Evolutionary conservation across 2,113 vertebrate species (phyloP), one percentile per base, ranked within the genome.

Genomic region (Halichoeres trimaculatus): DNA sequence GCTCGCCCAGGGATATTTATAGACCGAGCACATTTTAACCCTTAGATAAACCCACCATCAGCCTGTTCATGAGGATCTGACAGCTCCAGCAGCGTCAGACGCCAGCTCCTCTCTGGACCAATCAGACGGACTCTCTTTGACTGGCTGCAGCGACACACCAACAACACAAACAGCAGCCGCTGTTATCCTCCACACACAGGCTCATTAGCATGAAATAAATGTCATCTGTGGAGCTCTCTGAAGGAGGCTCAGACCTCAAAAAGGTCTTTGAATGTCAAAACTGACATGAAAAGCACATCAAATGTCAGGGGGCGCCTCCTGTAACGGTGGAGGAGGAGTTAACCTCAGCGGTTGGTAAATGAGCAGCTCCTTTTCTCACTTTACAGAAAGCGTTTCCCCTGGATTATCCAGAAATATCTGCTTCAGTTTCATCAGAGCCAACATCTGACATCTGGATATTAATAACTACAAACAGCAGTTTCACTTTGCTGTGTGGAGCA

Each of bases 211-310:
- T 63, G 2, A 62, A 68, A 81, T 81, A 86, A 90, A 91, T 91
- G 85, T 87, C 84, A 84, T 34, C 80, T 45, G 81, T 75, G 75
- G 61, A 73, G 51, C 64, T 34, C 41, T 81, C 54, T 73, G 61
- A 69, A 84, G 83, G 76, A 80, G 13, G 68, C 54, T 70, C 52
- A 53, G n/a, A 53, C 59, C 64, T 75, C 34, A 85, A 81, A 83
- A 87, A 83, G 84, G 78, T 61, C 68, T 83, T 53, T 84, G 78
- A 89, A 91, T 87, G 85, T 88, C 85, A 84, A 52, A 79, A 70
- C 54, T 70, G 85, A 90, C 87, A 87, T 75, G 75, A 80, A 82
- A 86, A 86, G 76, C 85, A 48, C 57, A 69, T 74, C 63, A 86
- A 89, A 91, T 85, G 83, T 80, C 87, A 90, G 70, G 1, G 12